Conservation (phyloP, 2,113 vertebrate genomes). For the Acanthisitta chloris region DNA sequence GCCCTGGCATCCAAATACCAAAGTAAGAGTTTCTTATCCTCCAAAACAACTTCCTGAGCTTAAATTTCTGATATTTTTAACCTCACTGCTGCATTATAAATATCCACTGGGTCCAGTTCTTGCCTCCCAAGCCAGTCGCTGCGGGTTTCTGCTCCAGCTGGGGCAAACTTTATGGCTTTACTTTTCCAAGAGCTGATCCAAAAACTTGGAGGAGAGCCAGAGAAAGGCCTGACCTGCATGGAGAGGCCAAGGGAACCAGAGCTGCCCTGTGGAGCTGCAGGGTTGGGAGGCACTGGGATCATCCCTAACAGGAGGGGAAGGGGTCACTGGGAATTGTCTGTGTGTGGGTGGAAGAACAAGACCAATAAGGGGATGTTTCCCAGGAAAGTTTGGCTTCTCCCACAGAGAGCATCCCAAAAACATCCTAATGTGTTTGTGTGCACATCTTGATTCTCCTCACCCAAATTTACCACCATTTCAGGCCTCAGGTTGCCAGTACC, state of each 20-base stretch:
- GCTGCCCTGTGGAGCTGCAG: neutral
- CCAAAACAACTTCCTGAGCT: neutral
- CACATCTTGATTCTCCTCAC: neutral
- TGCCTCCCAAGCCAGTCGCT: neutral
- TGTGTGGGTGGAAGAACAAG: neutral
- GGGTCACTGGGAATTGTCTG: neutral
- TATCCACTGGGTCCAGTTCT: neutral
- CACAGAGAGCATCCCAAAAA: neutral
- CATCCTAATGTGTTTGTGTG: fast-evolving
- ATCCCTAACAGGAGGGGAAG: neutral
- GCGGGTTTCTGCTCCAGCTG: neutral
- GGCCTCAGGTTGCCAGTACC: fast-evolving
- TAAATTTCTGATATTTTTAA: constrained; percentile 46
- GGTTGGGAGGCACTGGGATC: neutral
- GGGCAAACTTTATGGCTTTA: constrained; percentile 3
- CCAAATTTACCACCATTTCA: neutral
- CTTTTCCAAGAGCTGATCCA: neutral
- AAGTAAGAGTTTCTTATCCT: neutral
- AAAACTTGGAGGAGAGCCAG: constrained; percentile 37
- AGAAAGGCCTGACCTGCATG: neutral
- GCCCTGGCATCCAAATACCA: neutral
- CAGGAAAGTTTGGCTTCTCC: neutral
- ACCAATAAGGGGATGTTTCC: neutral
- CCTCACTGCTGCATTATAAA: neutral
- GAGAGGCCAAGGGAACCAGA: constrained; percentile 12